These are phyloP conservation scores for Lasioglossum zephyrum DNA, from an alignment of 2,888 invertebrate genomes.

Conservation along the genomic window DNA sequence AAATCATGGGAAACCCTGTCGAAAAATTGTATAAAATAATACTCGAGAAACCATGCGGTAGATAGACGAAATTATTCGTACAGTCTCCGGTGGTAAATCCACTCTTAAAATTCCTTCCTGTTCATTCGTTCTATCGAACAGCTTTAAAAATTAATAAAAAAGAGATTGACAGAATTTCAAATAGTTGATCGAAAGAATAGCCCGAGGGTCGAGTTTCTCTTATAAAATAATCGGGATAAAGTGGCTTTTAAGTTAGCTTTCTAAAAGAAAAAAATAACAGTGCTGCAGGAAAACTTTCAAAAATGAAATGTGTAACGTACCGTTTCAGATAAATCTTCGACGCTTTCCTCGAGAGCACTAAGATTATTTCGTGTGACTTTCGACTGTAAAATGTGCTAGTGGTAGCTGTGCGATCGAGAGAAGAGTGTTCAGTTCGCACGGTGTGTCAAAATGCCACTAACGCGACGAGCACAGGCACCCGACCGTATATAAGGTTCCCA, in stretches of 20 bases:
- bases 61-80: not conserved
- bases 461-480: not conserved
- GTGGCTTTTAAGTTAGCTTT: not conserved
- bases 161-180: not conserved
- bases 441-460: slow-evolving; percentile 38
- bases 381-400: not conserved
- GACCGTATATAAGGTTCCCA: slow-evolving; percentile 33
- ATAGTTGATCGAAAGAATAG: not conserved
- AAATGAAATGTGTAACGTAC: slow-evolving; percentile 1
- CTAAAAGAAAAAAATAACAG: no score
- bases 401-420: not conserved
- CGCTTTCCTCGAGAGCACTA: not conserved
- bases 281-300: no score
- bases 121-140: not conserved
- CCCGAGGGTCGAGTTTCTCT: not conserved
- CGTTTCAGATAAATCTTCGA: not conserved
- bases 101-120: not conserved
- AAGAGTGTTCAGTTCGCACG: not conserved
- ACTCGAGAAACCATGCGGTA: not conserved
- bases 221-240: not conserved
- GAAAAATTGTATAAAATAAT: not conserved
- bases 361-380: not conserved
- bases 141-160: not conserved
- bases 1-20: not conserved
- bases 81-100: not conserved